Evolutionary conservation across 2,888 invertebrate genomes (phyloP), one percentile per base, ranked within the genome.

Genomic region (Cosmorhoe ocellata): DNA sequence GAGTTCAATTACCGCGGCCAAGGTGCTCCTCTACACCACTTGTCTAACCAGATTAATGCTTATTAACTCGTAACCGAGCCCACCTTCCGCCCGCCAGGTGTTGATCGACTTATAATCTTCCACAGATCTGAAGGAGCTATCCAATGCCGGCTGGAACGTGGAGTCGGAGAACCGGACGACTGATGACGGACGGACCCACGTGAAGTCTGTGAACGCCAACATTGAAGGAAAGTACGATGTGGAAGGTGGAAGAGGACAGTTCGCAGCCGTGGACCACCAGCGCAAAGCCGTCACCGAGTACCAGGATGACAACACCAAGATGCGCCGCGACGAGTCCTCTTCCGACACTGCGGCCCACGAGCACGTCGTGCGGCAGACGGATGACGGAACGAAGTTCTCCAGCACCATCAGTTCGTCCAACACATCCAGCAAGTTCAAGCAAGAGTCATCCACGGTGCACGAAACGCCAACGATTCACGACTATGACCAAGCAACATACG

Each of bases 141-240:
- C 89, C 28, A 86, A 91, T 56, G 92, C 92, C 34, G 94, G 93
- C 40, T 94, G 94, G 94, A 93, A 92, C 69, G 92, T 94, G 37
- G 91, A 92, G 61, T 91, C 93, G 4, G 92, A 92, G 47, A 91
- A 93, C 55, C 92, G 90, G 73, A 90, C 90, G 1, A 92, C 92
- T 33, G 90, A 92, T 51, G 94, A 93, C 69, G 94, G 94, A 0
- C 92, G 92, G 67, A 93, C 92, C 2, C 92, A 91, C 58, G 90
- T 92, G 37, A 91, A 91, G 37, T 90, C 91, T 51, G 91, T 92
- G 14, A 67, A 92, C 48, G 94, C 94, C 28, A 92, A 93, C 60
- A 93, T 93, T 56, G 92, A 92, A 63, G 94, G 94, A 61, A 88
- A 83, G 14, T 92, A 93, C 65, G 91, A 92, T 66, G 90, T 94